Evolutionary conservation across 1,140 invertebrate species (phyloP).

Genomic region (Akabosia matsudoensis): DNA sequence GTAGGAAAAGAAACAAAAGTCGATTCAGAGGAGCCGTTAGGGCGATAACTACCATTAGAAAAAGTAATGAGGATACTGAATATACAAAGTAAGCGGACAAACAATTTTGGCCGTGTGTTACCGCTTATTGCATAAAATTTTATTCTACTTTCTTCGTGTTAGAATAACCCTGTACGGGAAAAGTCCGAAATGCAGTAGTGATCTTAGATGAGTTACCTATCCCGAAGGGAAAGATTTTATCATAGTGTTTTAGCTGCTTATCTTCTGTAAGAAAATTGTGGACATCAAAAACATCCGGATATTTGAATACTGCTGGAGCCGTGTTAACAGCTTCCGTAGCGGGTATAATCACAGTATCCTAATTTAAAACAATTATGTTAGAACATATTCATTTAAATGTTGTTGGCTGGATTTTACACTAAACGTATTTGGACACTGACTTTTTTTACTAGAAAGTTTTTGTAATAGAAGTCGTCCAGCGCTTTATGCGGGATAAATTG

Average conservation of each 20-base stretch:
- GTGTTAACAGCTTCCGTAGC: not conserved
- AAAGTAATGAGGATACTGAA: not conserved
- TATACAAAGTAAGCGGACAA: constrained; percentile 6
- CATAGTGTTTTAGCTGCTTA: not conserved
- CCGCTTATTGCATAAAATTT: too few relatives aligned
- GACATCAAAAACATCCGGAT: not conserved
- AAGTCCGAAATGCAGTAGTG: too few relatives aligned
- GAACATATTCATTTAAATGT: too few relatives aligned
- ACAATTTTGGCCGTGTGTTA: too few relatives aligned
- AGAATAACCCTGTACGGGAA: too few relatives aligned
- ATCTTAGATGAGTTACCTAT: too few relatives aligned
- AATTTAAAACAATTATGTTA: not conserved
- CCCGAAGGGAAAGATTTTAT: not conserved
- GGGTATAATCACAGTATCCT: not conserved
- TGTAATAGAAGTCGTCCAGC: not conserved
- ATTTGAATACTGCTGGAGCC: not conserved
- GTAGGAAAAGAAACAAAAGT: not conserved
- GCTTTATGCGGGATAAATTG: not conserved
- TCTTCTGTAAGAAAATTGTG: not conserved
- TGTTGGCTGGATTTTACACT: not conserved
- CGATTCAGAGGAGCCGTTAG: not conserved
- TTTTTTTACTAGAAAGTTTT: not conserved
- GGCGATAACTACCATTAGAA: not conserved
- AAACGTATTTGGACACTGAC: not conserved
- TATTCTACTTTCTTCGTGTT: too few relatives aligned